Evolutionary conservation across 2,888 invertebrate genomes (phyloP), one percentile per base, ranked within the genome.

Genomic region (Harpalus rubripes): DNA sequence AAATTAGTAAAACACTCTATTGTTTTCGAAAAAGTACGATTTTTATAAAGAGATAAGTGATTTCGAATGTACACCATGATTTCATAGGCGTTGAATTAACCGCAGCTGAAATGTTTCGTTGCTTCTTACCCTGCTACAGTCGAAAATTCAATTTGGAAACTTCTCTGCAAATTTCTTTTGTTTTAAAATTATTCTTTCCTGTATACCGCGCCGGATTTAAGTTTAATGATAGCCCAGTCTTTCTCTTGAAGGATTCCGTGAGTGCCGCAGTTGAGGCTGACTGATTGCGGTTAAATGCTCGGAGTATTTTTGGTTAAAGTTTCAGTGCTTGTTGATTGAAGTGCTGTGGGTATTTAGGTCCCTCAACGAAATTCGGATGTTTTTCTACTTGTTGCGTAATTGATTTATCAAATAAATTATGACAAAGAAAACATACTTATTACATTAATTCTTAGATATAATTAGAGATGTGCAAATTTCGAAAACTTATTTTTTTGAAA

Each of bases 111-210:
- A 32, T 80, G 80, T 80, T 80, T 80, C 80, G 12, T 16, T 26
- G 39, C 39, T 16, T 8, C 22, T 22, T 56, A 26, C 63, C 8
- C 41, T 15, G 79, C 39, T 18, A 32, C 76, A 41, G 68, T 7
- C 39, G 59, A 39, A 61, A 80, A 80, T 80, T 80, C 80, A 80
- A 80, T 80, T 80, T 80, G 18, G 80, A 80, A 79, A 80, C 80
- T 80, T 80, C 16, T 15, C 32, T 61, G n/a, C n/a, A 26, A 80
- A 59, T 61, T 80, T 61, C 80, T 80, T 80, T 80, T 80, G 61
- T 80, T 61, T 80, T 61, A 80, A 80, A 80, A 80, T 78, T 61
- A 80, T 80, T 80, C 41, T 80, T 80, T 80, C 32, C 39, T 80
- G 61, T 80, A 80, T 41, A 61, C 61, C 41, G n/a, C 7, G 32